These are phyloP conservation scores for Helicoverpa armigera DNA, from an alignment of 1,140 invertebrate species.

Conservation along the genomic window DNA sequence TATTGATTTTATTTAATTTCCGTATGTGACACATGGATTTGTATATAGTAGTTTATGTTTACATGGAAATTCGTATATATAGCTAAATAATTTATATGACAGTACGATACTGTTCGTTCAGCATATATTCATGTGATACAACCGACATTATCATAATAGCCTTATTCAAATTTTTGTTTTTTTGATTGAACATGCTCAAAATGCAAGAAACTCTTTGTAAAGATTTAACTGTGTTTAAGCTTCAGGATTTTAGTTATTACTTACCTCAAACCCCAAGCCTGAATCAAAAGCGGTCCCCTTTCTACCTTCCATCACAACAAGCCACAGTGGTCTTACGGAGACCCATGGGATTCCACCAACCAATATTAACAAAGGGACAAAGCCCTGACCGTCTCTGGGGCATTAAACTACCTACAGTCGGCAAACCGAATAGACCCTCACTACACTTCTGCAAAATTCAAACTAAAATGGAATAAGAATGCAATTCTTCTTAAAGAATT, in stretches of 20 bases:
- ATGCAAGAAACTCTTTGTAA: no score
- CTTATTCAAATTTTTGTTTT: no score
- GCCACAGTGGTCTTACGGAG: background rate
- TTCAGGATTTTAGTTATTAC: background rate
- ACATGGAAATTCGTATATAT: no score
- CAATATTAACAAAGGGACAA: conserved; percentile 23
- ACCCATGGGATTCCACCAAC: conserved; percentile 21
- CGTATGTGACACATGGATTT: no score
- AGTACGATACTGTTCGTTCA: no score
- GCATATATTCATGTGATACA: no score
- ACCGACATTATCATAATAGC: no score
- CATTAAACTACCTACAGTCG: background rate
- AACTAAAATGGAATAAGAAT: conserved; percentile 4
- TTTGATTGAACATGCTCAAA: no score
- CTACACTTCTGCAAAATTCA: background rate
- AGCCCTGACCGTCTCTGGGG: conserved; percentile 4
- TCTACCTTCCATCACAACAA: background rate
- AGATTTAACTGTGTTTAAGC: no score
- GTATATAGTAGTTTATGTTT: no score
- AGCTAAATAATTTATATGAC: no score
- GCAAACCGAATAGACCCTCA: background rate
- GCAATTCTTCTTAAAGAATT: background rate
- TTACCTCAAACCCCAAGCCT: background rate
- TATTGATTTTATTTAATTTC: no score
- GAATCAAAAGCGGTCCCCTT: background rate